Conservation (phyloP, 2,797 vertebrate genomes). For the Anguilla obscura region DNA sequence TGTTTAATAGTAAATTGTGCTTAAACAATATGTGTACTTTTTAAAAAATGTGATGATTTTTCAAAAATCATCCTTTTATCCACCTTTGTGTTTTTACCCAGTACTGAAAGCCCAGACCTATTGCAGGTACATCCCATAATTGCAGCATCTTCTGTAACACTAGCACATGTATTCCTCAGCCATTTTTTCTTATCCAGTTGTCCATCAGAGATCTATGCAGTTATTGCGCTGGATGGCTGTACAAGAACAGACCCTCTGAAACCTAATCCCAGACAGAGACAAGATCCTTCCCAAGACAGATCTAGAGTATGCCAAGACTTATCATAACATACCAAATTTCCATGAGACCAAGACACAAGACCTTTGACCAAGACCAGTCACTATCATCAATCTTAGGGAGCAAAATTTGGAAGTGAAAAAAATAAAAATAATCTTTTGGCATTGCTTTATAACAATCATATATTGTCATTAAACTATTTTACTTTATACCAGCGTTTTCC, state of each 20-base stretch:
- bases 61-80: slow-evolving; percentile 8
- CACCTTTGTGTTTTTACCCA: neutral
- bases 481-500: neutral
- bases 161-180: too few relatives aligned
- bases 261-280: too few relatives aligned
- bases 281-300: neutral
- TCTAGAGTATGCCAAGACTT: neutral
- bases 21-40: slow-evolving; percentile 1
- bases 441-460: neutral
- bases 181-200: neutral
- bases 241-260: neutral
- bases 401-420: neutral
- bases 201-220: neutral
- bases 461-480: neutral
- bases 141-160: neutral
- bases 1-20: too few relatives aligned
- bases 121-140: neutral
- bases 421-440: too few relatives aligned
- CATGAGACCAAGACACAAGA: neutral
- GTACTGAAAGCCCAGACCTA: neutral
- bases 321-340: neutral
- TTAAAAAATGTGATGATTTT: slow-evolving; percentile 15
- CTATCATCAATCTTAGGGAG: too few relatives aligned
- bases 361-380: neutral
- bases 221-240: neutral